These are phyloP conservation scores for Platysteira castanea DNA, from an alignment of 2,113 vertebrate species.

Conservation along the genomic window DNA sequence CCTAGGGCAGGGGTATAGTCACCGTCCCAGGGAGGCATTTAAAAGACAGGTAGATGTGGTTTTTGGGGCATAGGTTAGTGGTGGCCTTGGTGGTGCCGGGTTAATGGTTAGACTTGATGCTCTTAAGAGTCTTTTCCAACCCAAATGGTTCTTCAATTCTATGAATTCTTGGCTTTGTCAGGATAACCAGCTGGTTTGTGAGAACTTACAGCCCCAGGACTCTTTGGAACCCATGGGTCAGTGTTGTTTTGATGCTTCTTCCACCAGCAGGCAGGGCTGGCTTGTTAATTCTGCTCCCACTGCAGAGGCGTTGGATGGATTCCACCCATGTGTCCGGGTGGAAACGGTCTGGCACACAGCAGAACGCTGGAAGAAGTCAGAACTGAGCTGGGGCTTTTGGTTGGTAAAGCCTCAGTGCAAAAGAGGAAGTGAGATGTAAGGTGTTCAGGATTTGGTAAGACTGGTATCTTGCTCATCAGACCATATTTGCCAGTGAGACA, in stretches of 20 bases:
- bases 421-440: neutral
- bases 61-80: too few species aligned
- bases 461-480: neutral
- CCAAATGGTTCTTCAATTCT: neutral
- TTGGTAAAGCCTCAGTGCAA: neutral
- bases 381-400: neutral
- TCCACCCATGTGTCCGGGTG: rapidly evolving
- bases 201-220: neutral
- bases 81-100: neutral
- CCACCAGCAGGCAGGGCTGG: neutral
- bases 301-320: rapidly evolving
- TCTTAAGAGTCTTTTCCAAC: neutral
- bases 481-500: neutral
- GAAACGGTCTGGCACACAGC: neutral
- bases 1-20: neutral
- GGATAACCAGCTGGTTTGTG: rapidly evolving
- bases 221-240: neutral
- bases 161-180: neutral
- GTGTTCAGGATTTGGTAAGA: neutral
- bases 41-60: rapidly evolving
- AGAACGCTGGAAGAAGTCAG: neutral
- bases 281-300: neutral
- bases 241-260: neutral
- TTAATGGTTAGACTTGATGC: neutral
- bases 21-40: neutral